These are phyloP conservation scores for Corydoras sp. DNA, from an alignment of 2,113 vertebrate species.

Conservation along the genomic window DNA sequence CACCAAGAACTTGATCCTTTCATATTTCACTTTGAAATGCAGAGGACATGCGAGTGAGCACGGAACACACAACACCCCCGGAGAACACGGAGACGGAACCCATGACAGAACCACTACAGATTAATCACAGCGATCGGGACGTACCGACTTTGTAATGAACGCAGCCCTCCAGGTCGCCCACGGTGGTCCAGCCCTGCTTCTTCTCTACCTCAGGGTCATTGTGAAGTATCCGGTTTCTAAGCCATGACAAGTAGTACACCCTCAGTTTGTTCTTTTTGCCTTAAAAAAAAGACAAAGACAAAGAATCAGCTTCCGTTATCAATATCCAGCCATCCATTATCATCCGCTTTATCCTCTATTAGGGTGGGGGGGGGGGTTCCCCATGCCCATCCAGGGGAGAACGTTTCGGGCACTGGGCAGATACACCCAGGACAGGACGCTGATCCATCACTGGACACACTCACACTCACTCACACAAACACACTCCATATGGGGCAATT, in stretches of 20 bases:
- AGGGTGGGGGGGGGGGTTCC: too few relatives aligned
- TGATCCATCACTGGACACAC: too few relatives aligned
- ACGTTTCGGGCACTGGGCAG: too few relatives aligned
- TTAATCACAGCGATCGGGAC: slow-evolving; percentile 37
- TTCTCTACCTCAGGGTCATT: slow-evolving; percentile 98
- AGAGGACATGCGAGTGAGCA: not conserved
- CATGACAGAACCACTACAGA: too few relatives aligned
- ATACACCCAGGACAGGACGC: too few relatives aligned
- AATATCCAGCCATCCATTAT: too few relatives aligned
- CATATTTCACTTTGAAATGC: slow-evolving; percentile 82
- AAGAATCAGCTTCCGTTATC: too few relatives aligned
- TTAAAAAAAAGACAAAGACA: slow-evolving; percentile 32
- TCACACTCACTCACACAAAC: too few relatives aligned
- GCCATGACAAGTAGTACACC: slow-evolving; percentile 97
- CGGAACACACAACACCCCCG: not conserved
- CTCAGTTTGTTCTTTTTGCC: slow-evolving; percentile 98
- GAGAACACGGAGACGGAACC: too few relatives aligned
- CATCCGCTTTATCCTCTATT: too few relatives aligned
- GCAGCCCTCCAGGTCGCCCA: slow-evolving; percentile 93
- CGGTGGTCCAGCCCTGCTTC: slow-evolving; percentile 97
- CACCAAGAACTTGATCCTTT: slow-evolving; percentile 97
- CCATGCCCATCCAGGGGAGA: too few relatives aligned
- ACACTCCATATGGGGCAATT: too few relatives aligned
- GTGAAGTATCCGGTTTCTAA: slow-evolving; percentile 95
- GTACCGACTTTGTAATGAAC: slow-evolving; percentile 99